Base-by-base conservation (phyloP, 2,888 invertebrate genomes). In the Vannuccia rotundouncinata region DNA sequence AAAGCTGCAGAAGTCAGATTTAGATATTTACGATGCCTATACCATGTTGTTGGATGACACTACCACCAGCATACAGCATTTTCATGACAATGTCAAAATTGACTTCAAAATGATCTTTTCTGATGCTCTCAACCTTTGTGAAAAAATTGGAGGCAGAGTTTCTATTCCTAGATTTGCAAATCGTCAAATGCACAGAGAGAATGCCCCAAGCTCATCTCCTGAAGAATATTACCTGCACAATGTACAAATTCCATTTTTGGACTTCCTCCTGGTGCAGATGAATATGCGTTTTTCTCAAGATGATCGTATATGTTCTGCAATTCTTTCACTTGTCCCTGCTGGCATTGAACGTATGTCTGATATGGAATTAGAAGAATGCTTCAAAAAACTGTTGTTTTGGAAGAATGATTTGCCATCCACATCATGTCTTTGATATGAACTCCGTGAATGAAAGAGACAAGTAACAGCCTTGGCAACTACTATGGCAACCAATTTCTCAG, bases 161-260 rank as follows among this genome's bases (percentile, higher is more conserved):
- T 66, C 66, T 66, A 27, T 66, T 66, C 66, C 66, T 27, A 66
- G 66, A 66, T 22, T 66, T 27, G 66, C 66, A 66, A 66, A 66
- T 22, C 13, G 13, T 27, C 66, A 66, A 66, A 66, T 66, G 25
- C 66, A n/a, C 45, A 45, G 45, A 45, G 10, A 45, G 17, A 45
- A 45, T 66, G 13, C 22, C 25, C 66, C 66, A 17, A 66, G 66
- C 25, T 22, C 66, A 17, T 66, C 66, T 22, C 66, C 66, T 66
- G 22, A 66, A 66, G 66, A 45, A 66, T 66, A 66, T 13, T 66
- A n/a, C n/a, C n/a, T n/a, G n/a, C n/a, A n/a, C n/a, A n/a, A n/a
- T n/a, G n/a, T n/a, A n/a, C n/a, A n/a, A n/a, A n/a, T 45, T 17
- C 45, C 45, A 5, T 45, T 45, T 45, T 17, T 45, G 17, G 45